These are phyloP conservation scores for Sciurus carolinensis DNA, from an alignment of 2,797 vertebrate species.

Conservation along the genomic window DNA sequence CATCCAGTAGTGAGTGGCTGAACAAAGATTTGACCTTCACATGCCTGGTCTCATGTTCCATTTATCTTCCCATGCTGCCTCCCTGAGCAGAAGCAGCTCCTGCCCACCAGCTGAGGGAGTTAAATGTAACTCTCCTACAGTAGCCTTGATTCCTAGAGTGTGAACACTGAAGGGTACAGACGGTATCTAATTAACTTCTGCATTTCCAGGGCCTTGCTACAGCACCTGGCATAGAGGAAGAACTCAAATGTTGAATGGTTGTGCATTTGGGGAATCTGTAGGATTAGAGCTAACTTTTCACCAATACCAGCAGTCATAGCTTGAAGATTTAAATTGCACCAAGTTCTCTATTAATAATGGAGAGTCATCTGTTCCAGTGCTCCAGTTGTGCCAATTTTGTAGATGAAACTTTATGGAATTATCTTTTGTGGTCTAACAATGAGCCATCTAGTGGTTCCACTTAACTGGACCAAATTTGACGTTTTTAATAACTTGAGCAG, in stretches of 20 bases:
- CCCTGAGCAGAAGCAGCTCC: not conserved
- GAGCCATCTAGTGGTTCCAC: not conserved
- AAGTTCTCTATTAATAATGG: not conserved
- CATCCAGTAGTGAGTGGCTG: not conserved
- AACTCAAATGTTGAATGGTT: not conserved
- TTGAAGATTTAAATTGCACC: constrained; percentile 43
- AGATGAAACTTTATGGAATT: constrained; percentile 56
- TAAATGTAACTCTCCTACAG: not conserved
- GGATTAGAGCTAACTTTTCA: not conserved
- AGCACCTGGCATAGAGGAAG: not conserved
- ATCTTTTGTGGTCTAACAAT: constrained; percentile 48
- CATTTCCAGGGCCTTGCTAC: not conserved
- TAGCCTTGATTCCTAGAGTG: not conserved
- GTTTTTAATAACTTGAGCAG: constrained; percentile 16
- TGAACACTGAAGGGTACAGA: not conserved
- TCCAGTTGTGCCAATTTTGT: not conserved
- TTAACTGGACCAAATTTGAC: constrained; percentile 67
- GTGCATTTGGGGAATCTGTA: not conserved
- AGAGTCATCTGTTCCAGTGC: not conserved
- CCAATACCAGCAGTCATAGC: not conserved
- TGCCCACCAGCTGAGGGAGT: not conserved
- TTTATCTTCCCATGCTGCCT: not conserved
- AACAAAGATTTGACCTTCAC: not conserved
- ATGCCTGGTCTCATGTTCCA: not conserved
- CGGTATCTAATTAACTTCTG: not conserved